Conservation (phyloP, 64 coral and sea anemone genomes). For the Dendronephthya gigantea region DNA sequence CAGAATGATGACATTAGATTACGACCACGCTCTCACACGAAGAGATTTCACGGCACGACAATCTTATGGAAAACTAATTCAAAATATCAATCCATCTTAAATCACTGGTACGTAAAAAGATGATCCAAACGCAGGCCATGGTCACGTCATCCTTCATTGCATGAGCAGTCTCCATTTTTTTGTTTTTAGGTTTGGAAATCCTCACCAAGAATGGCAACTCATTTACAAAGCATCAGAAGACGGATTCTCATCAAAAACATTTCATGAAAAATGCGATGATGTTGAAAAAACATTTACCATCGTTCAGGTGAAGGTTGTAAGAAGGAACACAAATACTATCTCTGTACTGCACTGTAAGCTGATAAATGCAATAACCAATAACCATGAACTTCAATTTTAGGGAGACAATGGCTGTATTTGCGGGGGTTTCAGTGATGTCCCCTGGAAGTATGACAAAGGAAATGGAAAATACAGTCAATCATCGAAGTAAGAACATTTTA, state of each 20-base stretch:
- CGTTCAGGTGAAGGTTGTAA: conserved; percentile 25
- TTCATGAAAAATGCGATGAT: conserved; percentile 86
- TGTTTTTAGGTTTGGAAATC: conserved; percentile 41
- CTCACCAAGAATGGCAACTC: conserved; percentile 74
- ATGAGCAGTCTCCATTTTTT: no score
- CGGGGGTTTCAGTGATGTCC: neutral
- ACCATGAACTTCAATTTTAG: neutral
- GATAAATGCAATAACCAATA: neutral
- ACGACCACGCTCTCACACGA: conserved; percentile 56
- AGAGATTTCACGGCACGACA: conserved; percentile 58
- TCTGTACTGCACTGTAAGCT: neutral
- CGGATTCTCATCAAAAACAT: conserved; percentile 56
- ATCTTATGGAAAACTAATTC: conserved; percentile 52
- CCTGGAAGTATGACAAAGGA: neutral
- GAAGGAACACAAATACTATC: neutral
- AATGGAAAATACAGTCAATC: neutral
- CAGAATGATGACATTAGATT: conserved; percentile 51
- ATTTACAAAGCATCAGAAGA: conserved; percentile 63
- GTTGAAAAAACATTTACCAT: conserved; percentile 67
- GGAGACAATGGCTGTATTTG: neutral
- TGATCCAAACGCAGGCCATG: neutral
- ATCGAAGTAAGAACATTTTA: neutral
- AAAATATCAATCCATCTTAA: conserved; percentile 63
- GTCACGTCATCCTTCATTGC: no score
- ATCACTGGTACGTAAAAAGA: conserved; percentile 38